Conservation (phyloP, 2,888 invertebrate genomes). For the Lydus trimaculatus region DNA sequence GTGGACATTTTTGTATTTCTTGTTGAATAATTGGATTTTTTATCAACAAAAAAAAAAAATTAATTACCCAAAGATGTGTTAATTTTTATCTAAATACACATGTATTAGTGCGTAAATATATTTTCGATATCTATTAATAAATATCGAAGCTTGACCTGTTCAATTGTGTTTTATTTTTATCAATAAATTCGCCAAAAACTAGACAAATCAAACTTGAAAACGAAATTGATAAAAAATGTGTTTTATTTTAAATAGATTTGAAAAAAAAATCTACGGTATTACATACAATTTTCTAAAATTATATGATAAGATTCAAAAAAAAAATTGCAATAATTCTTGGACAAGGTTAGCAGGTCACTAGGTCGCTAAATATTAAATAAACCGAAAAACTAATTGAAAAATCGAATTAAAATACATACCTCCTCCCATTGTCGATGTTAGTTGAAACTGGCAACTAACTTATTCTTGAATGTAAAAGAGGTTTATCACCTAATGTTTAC, state of each 20-base stretch:
- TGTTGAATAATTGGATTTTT: not conserved
- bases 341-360: not conserved
- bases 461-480: not conserved
- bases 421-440: constrained; percentile 5
- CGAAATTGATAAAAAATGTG: not conserved
- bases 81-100: not conserved
- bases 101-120: not conserved
- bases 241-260: not conserved
- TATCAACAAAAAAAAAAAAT: not conserved
- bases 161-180: constrained; percentile 12
- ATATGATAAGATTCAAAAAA: not conserved
- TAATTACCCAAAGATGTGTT: not conserved
- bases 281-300: not conserved
- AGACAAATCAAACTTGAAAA: not conserved
- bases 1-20: not conserved
- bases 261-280: not conserved
- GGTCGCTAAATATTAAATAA: not conserved
- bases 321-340: not conserved
- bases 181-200: not conserved
- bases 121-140: constrained; percentile 5
- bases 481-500: not conserved
- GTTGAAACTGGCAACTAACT: not conserved
- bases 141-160: constrained; percentile 15
- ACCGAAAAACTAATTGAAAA: not conserved
- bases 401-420: not conserved